Evolutionary conservation across 2,797 vertebrate genomes (phyloP), one percentile per base, ranked within the genome.

Genomic region (Phalanger gymnotis): DNA sequence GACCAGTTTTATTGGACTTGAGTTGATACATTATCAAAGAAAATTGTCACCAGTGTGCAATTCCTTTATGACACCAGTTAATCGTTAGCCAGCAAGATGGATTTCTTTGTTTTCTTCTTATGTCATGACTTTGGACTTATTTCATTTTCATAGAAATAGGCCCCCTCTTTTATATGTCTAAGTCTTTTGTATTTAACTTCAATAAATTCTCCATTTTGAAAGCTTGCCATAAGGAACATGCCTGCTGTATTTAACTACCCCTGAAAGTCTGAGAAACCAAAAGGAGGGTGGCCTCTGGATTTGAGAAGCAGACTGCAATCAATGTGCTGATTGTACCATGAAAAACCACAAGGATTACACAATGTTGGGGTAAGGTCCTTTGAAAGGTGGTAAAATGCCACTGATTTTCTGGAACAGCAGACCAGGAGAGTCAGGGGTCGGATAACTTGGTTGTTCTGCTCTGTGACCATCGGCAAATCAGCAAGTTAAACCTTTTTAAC

Each of bases 21-120:
- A 93, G 66, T 0, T 94, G 91, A 96, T 94, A 0, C 10, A 90
- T 92, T 98, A 97, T 97, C 96, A 96, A 97, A 96, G 30, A 97
- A 98, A 96, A 94, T 58, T 97, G 90, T 57, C 93, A 92, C 34
- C 57, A 11, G 51, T 22, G 91, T 73, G 0, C 25, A 92, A 47
- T 52, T 91, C 34, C 73, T 92, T 98, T 98, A 98, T 95, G 94
- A 92, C 61, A n/a, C 52, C 96, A 95, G 92, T 95, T 97, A 98
- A 98, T 97, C 90, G 97, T 98, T 95, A 98, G 94, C 96, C 96
- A 51, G 40, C 81, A 97, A 97, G 92, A 47, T 31, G 53, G 54
- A 54, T 92, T 92, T 97, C 53, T 92, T 92, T 97, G 95, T 97
- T 97, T 95, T 96, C 54, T 0, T 16, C 87, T 16, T 94, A 91